Base-by-base conservation (phyloP, 2,113 vertebrate genomes). In the Brachyistius frenatus region DNA sequence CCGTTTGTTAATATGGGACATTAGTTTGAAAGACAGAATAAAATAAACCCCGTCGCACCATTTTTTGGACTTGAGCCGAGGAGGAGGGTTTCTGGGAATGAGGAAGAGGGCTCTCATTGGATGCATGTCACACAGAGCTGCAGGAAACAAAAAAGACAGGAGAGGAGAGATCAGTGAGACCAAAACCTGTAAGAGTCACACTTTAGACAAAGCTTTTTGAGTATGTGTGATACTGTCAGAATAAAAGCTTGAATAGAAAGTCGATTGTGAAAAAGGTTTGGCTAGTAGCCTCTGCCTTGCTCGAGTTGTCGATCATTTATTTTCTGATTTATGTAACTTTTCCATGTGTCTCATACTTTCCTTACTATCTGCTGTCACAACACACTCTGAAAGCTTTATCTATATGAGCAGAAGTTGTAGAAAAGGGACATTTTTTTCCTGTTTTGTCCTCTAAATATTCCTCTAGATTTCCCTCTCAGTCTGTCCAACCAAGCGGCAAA, bases 31-130 rank as follows among this genome's bases (percentile, higher is more conserved):
- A 31, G 0, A 13, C 5, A 41, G 5, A 23, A 41, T 3, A 9
- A 37, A 6, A 11, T 11, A 62, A 56, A 65, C 37, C 2, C 1
- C 3, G 4, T 1, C 95, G 65, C 90, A 99, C 98, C 98, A 99
- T 95, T 99, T 99, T 93, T 99, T 99, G 86, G 98, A 99, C 94
- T 99, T 99, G 90, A 99, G 97, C 80, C 98, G 95, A 41, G 98
- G 98, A 44, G 98, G 98, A 85, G 98, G 98, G 86, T 99, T 99
- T 92, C 98, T 96, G 86, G 98, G 98, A 79, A 99, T 99, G 93
- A 99, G 97, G 94, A 99, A 99, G 90, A 99, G 96, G 7, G 98
- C 98, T 95, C 98, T 96, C 98, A 99, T 99, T 33, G 98, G 98
- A 86, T 99, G 98, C 98, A 99, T 99, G 93, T 99, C 98, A 88